Conservation (phyloP, 2,888 invertebrate species). For the Junonia oenone region DNA sequence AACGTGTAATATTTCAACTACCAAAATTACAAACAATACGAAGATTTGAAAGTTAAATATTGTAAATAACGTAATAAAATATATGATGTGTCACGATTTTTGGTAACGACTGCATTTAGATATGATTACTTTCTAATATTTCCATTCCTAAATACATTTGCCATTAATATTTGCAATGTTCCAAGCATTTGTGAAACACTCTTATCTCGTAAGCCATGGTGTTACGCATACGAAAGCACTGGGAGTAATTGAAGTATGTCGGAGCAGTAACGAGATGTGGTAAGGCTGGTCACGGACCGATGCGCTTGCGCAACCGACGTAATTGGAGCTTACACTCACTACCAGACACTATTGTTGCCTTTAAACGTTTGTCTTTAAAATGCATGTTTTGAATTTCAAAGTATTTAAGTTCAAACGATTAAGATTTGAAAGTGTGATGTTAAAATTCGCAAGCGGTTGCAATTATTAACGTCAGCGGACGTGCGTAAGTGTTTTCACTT, state of each 20-base stretch:
- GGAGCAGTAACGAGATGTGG: slow-evolving; percentile 30
- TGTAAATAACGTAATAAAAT: not conserved
- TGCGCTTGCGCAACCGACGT: slow-evolving; percentile 42
- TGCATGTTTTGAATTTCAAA: slow-evolving; percentile 1
- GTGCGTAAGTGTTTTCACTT: slow-evolving; percentile 14
- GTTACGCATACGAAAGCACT: slow-evolving; percentile 12
- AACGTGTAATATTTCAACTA: not conserved
- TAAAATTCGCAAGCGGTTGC: slow-evolving; percentile 5
- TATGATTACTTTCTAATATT: not conserved
- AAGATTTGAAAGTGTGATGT: slow-evolving; percentile 1
- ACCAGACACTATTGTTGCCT: slow-evolving; percentile 14
- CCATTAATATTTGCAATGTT: not conserved
- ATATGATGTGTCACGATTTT: not conserved
- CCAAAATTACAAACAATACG: not conserved
- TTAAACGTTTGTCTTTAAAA: not conserved
- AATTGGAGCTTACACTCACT: slow-evolving; percentile 44
- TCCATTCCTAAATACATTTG: not conserved
- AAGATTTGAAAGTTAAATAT: not conserved
- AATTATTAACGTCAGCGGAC: not conserved
- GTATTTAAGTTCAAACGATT: not conserved
- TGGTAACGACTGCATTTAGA: not conserved
- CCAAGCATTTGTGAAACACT: not conserved
- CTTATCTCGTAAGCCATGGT: slow-evolving; percentile 11
- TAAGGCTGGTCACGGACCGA: slow-evolving; percentile 30
- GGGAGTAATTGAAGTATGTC: slow-evolving; percentile 32